phyloP scores from a whole-genome alignment of 2,797 vertebrate species.

The Gallinago nigripennis region DNA sequence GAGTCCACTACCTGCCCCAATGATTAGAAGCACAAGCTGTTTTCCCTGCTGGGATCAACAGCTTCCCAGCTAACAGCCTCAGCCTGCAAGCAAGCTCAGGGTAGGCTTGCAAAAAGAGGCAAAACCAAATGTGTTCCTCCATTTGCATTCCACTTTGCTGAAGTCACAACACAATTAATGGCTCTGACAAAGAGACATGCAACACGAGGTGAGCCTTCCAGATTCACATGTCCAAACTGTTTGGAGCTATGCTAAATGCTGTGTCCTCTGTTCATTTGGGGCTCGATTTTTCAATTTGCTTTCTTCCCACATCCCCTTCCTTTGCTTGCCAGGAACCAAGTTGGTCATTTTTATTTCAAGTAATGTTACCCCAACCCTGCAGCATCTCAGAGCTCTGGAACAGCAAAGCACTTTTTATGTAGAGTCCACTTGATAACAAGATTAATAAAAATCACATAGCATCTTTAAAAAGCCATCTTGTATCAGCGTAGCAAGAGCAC shows the following conservation, averaged over 20 bases:
- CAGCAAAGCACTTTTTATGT: background rate
- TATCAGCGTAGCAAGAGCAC: background rate
- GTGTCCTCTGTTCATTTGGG: background rate
- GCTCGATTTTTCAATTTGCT: background rate
- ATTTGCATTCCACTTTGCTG: background rate
- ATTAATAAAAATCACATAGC: background rate
- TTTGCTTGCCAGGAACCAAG: background rate
- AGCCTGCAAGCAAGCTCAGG: background rate
- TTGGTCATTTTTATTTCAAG: background rate
- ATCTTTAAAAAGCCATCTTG: background rate
- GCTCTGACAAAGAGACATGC: background rate
- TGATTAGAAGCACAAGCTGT: background rate
- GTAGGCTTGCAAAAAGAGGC: background rate
- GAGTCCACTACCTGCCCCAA: background rate
- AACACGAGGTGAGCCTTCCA: background rate
- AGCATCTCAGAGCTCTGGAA: background rate
- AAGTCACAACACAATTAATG: background rate
- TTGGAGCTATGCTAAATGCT: background rate
- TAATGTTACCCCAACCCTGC: background rate
- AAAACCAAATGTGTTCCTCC: background rate
- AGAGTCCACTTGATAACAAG: background rate
- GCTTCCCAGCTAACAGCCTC: background rate
- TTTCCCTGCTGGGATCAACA: background rate
- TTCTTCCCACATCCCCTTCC: background rate
- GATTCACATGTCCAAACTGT: fast-evolving